Conservation (phyloP, 2,888 invertebrate genomes). For the Chrysotoxum bicinctum region DNA sequence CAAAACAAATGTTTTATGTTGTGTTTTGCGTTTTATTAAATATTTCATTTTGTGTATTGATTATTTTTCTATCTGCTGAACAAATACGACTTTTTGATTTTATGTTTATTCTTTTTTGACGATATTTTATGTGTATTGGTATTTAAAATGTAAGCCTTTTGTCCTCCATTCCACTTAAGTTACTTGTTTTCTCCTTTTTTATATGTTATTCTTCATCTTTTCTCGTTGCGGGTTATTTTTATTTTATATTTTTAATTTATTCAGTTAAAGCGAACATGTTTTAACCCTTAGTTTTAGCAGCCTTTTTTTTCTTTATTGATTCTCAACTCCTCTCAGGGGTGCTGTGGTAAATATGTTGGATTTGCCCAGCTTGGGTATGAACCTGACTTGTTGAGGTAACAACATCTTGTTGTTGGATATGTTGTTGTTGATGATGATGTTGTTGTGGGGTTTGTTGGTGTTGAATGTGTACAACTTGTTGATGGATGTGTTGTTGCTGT, state of each 20-base stretch:
- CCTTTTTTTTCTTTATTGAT: slow-evolving; percentile 80
- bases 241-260: slow-evolving; percentile 14
- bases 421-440: slow-evolving; percentile 78
- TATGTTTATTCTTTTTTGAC: slow-evolving; percentile 11
- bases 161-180: slow-evolving; percentile 69
- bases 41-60: slow-evolving; percentile 2
- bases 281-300: slow-evolving; percentile 80
- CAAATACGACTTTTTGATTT: slow-evolving; percentile 24
- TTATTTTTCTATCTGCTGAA: slow-evolving; percentile 18
- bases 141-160: slow-evolving; percentile 69
- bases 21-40: slow-evolving; percentile 14
- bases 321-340: slow-evolving; percentile 82
- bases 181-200: slow-evolving; percentile 39
- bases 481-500: slow-evolving; percentile 79
- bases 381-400: slow-evolving; percentile 81
- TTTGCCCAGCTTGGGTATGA: slow-evolving; percentile 76
- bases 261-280: slow-evolving; percentile 45
- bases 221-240: slow-evolving; percentile 39
- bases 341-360: slow-evolving; percentile 81
- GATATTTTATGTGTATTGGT: slow-evolving; percentile 42
- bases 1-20: slow-evolving; percentile 17
- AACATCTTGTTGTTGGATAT: slow-evolving; percentile 79
- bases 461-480: slow-evolving; percentile 80
- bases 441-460: slow-evolving; percentile 75
- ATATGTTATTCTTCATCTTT: slow-evolving; percentile 18